Evolutionary conservation across 2,797 vertebrate species (phyloP).

Genomic region (Hylomyscus alleni): DNA sequence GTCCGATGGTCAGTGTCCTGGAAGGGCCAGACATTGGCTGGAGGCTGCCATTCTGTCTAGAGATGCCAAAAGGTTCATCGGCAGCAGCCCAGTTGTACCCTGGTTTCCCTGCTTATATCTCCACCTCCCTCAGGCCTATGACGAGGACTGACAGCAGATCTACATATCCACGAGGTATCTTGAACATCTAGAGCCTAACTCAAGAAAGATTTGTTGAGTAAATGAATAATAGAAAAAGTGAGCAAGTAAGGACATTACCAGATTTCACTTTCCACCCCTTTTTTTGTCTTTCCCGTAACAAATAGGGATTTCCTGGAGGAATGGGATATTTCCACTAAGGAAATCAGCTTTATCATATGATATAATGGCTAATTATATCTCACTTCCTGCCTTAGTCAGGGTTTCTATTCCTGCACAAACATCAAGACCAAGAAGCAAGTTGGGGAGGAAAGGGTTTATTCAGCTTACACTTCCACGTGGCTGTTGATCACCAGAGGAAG

Average conservation of each 20-base stretch:
- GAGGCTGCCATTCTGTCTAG: neutral
- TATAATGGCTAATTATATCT: neutral
- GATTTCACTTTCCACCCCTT: neutral
- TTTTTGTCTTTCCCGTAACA: neutral
- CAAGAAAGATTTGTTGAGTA: neutral
- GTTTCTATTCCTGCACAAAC: no score
- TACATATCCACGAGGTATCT: neutral
- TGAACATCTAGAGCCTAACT: neutral
- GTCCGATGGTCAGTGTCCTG: neutral
- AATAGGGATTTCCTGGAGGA: neutral
- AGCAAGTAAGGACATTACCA: neutral
- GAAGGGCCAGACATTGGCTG: fast-evolving
- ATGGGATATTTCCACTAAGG: neutral
- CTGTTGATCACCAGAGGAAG: no score
- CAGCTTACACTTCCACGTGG: no score
- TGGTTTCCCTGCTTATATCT: neutral
- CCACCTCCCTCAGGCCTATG: neutral
- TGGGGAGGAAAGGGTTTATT: no score
- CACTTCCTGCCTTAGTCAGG: no score
- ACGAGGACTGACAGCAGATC: neutral
- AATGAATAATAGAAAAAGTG: conserved; percentile 14
- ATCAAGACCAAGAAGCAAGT: no score
- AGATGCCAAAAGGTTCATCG: neutral
- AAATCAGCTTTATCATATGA: neutral
- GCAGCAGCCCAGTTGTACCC: neutral